Evolutionary conservation across 2,113 vertebrate genomes (phyloP).

Genomic region (Zosterops hypoxanthus): DNA sequence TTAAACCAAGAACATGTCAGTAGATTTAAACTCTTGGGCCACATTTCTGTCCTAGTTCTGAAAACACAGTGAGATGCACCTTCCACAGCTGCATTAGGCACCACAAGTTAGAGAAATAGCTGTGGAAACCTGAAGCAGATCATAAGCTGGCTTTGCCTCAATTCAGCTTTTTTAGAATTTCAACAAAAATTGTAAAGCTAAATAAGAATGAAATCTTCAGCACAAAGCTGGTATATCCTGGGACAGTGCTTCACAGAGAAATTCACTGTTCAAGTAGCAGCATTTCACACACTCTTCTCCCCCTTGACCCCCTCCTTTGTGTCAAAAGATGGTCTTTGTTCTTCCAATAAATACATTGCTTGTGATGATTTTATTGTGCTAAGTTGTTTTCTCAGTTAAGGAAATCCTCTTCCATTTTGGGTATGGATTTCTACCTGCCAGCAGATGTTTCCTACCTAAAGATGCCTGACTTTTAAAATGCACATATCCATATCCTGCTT

Average conservation of each 20-base stretch:
- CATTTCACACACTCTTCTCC: not conserved
- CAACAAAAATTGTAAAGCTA: not conserved
- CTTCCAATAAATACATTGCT: not conserved
- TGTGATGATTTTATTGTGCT: not conserved
- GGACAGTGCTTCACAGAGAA: not conserved
- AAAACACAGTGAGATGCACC: not conserved
- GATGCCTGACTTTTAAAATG: not conserved
- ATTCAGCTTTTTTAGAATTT: not conserved
- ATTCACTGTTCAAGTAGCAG: not conserved
- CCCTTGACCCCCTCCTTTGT: not conserved
- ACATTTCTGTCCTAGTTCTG: not conserved
- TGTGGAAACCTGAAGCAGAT: not conserved
- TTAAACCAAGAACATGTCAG: not conserved
- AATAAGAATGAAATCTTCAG: not conserved
- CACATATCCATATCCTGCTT: rapidly evolving
- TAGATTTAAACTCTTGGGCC: not conserved
- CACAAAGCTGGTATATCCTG: not conserved
- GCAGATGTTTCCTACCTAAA: not conserved
- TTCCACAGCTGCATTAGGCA: not conserved
- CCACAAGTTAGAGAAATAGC: not conserved
- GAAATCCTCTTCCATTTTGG: not conserved
- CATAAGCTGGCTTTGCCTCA: not conserved
- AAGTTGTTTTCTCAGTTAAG: not conserved
- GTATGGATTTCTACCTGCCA: not conserved
- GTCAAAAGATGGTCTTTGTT: not conserved